Evolutionary conservation across 2,113 vertebrate genomes (phyloP), one percentile per base, ranked within the genome.

Genomic region (Tretioscincus oriximinensis): DNA sequence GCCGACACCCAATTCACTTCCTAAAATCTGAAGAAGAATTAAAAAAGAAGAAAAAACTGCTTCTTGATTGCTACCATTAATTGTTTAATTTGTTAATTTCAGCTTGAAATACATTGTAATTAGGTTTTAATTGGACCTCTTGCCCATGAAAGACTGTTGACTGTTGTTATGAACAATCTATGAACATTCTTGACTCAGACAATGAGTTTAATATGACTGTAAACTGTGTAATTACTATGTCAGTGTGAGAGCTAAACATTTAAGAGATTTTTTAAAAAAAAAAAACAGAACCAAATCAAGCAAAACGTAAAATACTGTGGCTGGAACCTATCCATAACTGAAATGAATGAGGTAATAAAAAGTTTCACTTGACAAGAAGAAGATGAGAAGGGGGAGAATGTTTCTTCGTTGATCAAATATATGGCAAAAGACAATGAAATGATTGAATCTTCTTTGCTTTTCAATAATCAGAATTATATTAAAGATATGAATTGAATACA

Each of bases 71-170:
- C 24, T 70, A 71, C 64, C 69, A 49, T 54, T 31, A 78, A 70
- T 70, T 70, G 47, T 78, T 69, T 70, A 21, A 70, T 70, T 78
- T 78, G 31, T 45, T 26, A 7, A 16, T 58, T 61, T 58, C 51
- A 28, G 21, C 18, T 45, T 71, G 26, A 79, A 79, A 79, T 61
- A 11, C 31, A 28, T 70, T 79, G 67, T 61, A n/a, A 79, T 28
- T 79, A n/a, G 29, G 24, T 61, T 68, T 70, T 79, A 41, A 45
- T 28, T 61, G 54, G 51, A 78, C 49, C 29, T 16, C 28, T 78
- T 61, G 67, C 47, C 24, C 51, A 61, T 41, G 29, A 35, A 69
- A 69, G 28, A 1, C 11, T 77, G 61, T 28, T 28, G 31, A 47
- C 31, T 70, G 31, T 70, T 41, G 3, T 78, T 69, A 35, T 78